Evolutionary conservation across 2,797 vertebrate species (phyloP).

Genomic region (Pteronotus mesoamericanus): DNA sequence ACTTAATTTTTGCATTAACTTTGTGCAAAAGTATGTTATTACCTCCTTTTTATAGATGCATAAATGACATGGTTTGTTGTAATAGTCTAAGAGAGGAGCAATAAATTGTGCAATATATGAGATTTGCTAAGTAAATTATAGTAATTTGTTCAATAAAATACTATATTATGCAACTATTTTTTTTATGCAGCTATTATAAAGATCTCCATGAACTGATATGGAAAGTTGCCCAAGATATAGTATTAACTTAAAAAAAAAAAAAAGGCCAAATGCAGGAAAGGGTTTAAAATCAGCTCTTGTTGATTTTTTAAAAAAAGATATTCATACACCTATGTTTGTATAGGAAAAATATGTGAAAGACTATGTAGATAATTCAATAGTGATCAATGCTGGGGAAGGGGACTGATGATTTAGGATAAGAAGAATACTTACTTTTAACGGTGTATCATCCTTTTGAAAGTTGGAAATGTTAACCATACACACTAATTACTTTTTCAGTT

Average conservation of each 20-base stretch:
- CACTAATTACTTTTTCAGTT: constrained; percentile 23
- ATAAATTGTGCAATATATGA: not conserved
- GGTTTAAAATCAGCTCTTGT: constrained; percentile 35
- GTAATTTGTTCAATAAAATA: not conserved
- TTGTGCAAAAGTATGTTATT: not conserved
- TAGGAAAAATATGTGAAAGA: constrained; percentile 21
- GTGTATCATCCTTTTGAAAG: constrained; percentile 7
- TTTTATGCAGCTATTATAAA: constrained; percentile 20
- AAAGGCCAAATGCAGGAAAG: not conserved
- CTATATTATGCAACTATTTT: not conserved
- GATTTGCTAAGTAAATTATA: constrained; percentile 36
- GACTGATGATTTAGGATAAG: not conserved
- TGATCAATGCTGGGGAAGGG: not conserved
- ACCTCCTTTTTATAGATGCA: constrained; percentile 17
- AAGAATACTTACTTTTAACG: constrained; percentile 26
- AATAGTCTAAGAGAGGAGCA: constrained; percentile 26
- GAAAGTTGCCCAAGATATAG: constrained; percentile 1
- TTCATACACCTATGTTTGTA: not conserved
- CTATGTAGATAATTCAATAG: constrained; percentile 26
- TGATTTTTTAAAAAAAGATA: not conserved
- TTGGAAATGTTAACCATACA: constrained; percentile 34
- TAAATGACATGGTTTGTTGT: constrained; percentile 20
- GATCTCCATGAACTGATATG: not conserved
- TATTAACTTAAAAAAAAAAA: not conserved
- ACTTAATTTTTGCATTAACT: constrained; percentile 45